Evolutionary conservation across 2,888 invertebrate species (phyloP), one percentile per base, ranked within the genome.

Genomic region (Synergus laeviventris): DNA sequence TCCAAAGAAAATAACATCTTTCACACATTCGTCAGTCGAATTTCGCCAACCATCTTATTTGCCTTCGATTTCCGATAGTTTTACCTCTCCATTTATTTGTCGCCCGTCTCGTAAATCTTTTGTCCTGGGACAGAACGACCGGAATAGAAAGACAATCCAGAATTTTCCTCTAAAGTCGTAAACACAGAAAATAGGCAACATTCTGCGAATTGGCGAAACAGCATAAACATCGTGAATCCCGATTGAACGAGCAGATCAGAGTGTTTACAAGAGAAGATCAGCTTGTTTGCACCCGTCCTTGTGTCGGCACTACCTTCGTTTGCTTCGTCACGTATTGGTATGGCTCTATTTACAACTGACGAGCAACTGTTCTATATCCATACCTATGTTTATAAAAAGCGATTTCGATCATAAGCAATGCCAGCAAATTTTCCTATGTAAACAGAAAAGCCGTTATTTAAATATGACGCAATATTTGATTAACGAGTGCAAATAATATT

Each of bases 351-450:
- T 80, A 64, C 73, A 74, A 54, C 45, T 66, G 76, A 78, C 78
- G 74, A 60, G 75, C 75, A 70, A 70, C 49, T 59, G 45, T 49
- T n/a, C 31, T 9, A n/a, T 49, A 70, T 24, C 38, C 7, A 75
- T 56, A 21, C 36, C 64, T 74, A 70, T 78, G 36, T 66, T n/a
- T 74, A 74, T 75, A 79, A 74, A 78, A 80, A 83, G 74, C 81
- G 78, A 85, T 82, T 83, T 78, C 81, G 77, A 83, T 85, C 79
- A 84, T 82, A 82, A 85, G 81, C 81, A 82, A 73, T 49, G 49
- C 39, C 74, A 45, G 75, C 14, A 31, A 12, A 21, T 79, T 76
- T 77, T 74, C 79, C 74, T 75, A 70, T 74, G 74, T 73, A 81
- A 84, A 85, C 78, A 82, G 56, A 21, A 60, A 61, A 80, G 83